These are phyloP conservation scores for Pecten maximus DNA, from an alignment of 2,888 invertebrate genomes.

Conservation along the genomic window DNA sequence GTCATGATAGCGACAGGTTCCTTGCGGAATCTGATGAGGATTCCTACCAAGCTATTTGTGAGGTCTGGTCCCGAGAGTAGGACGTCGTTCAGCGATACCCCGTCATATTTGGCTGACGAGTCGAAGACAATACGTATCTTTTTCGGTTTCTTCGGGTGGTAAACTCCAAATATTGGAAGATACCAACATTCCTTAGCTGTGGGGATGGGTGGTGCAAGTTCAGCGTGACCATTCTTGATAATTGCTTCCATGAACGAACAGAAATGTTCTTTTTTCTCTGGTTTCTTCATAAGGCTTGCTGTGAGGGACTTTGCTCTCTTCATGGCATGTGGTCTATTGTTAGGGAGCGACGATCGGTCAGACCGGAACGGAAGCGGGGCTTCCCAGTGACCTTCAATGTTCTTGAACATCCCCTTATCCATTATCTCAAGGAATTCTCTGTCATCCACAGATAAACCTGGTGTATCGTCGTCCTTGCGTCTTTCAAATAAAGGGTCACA, in stretches of 20 bases:
- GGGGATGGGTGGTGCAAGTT: neutral
- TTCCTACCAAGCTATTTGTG: slow-evolving; percentile 54
- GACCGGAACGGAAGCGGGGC: neutral
- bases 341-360: neutral
- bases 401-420: neutral
- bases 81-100: slow-evolving; percentile 56
- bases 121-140: slow-evolving; percentile 58
- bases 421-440: slow-evolving; percentile 38
- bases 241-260: neutral
- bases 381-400: neutral
- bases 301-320: neutral
- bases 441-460: slow-evolving; percentile 44
- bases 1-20: slow-evolving; percentile 50
- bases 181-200: slow-evolving; percentile 43
- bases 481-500: neutral
- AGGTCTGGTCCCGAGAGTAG: slow-evolving; percentile 56
- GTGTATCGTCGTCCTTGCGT: slow-evolving; percentile 34
- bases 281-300: neutral
- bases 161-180: slow-evolving; percentile 58
- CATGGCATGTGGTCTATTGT: neutral
- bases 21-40: slow-evolving; percentile 54
- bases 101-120: slow-evolving; percentile 53
- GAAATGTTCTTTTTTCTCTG: neutral
- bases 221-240: neutral
- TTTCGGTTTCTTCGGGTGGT: slow-evolving; percentile 50